Conservation (phyloP, 1,140 invertebrate genomes). For the Procambarus clarkii region DNA sequence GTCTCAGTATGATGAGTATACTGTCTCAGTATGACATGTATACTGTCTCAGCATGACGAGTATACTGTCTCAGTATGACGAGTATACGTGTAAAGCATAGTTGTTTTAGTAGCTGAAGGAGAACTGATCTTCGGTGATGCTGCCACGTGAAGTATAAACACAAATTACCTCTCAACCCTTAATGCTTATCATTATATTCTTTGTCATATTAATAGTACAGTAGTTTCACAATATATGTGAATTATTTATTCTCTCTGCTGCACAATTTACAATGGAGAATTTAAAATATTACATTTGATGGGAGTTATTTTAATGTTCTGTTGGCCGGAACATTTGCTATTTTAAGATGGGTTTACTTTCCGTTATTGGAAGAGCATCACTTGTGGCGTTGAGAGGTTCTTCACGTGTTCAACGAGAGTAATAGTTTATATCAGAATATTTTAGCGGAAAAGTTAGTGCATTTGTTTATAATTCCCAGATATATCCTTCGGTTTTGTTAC, state of each 20-base stretch:
- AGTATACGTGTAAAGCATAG: background rate
- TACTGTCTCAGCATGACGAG: no score
- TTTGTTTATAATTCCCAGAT: no score
- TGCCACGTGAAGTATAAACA: background rate
- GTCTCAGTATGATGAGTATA: background rate
- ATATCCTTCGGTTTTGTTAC: no score
- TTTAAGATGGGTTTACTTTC: background rate
- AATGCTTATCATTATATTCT: background rate
- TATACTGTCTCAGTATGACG: background rate
- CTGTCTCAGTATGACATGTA: background rate
- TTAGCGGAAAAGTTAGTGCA: background rate
- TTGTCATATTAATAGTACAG: background rate
- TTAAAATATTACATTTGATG: background rate
- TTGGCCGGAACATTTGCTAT: background rate
- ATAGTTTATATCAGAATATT: background rate
- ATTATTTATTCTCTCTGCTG: background rate
- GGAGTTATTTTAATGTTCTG: background rate
- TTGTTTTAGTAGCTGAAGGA: background rate
- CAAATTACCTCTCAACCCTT: background rate
- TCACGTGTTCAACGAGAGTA: background rate
- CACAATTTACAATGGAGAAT: background rate
- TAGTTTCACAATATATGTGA: background rate
- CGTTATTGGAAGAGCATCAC: background rate
- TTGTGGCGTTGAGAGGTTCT: background rate
- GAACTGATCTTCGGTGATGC: background rate